Conservation (phyloP, 1,140 invertebrate species). For the Drosophila orena region DNA sequence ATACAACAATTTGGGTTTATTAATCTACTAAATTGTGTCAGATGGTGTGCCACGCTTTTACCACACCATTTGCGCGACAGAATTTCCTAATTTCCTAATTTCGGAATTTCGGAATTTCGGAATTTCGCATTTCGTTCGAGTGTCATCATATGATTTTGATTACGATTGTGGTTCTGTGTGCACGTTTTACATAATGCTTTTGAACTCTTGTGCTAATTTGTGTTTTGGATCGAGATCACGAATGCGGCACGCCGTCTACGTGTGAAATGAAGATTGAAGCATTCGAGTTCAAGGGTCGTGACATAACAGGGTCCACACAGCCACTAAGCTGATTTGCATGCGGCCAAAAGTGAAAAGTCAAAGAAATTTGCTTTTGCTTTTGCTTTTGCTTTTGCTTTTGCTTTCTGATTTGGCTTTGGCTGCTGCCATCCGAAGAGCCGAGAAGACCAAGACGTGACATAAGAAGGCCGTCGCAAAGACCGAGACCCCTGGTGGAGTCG, state of each 20-base stretch:
- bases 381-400: no score
- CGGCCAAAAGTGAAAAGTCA: conserved; percentile 63
- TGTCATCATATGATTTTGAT: conserved; percentile 71
- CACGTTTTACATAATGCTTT: conserved; percentile 53
- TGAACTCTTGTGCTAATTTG: conserved; percentile 62
- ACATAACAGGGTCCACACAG: conserved; percentile 47
- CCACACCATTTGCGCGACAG: conserved; percentile 56
- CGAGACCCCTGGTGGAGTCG: conserved; percentile 22
- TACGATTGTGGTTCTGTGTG: conserved; percentile 46
- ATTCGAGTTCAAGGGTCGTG: conserved; percentile 44
- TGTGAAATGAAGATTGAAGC: conserved; percentile 5
- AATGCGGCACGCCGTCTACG: conserved; percentile 25
- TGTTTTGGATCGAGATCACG: conserved; percentile 25
- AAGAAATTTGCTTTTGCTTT: conserved; percentile 55
- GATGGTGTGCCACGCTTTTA: conserved; percentile 26
- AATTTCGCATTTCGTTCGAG: neutral
- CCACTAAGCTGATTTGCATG: conserved; percentile 45
- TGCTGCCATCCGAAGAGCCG: neutral
- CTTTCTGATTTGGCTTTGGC: no score
- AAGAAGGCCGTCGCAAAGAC: conserved; percentile 63
- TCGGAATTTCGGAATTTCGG: neutral
- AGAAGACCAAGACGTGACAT: conserved; percentile 56
- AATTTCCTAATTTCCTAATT: no score
- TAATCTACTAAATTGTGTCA: conserved; percentile 33
- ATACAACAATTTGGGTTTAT: conserved; percentile 46